Evolutionary conservation across 1,140 invertebrate species (phyloP), one percentile per base, ranked within the genome.

Genomic region (Cecropterus lyciades): DNA sequence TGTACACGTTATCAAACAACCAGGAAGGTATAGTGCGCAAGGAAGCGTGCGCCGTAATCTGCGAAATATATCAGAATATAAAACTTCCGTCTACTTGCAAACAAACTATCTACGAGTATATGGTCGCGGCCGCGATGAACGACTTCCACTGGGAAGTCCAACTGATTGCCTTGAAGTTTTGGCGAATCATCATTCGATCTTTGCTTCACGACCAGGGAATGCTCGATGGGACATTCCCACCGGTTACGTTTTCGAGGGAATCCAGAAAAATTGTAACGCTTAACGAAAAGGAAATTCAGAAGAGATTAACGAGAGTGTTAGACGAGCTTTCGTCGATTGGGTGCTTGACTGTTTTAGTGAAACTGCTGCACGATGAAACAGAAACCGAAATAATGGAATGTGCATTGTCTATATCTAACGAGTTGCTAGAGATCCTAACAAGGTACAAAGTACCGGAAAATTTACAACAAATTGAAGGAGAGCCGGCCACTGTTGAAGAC

Each of bases 141-240:
- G 96, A 97, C 85, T 93, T 97, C 45, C 95, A 97, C 74, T 96
- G 96, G 96, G 96, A 97, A 84, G 96, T 96, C 0, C 96, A 96
- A 82, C 74, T 95, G 0, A 94, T 93, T 52, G 95, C 95, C 0
- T 75, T 97, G 0, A 87, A 94, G 48, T 97, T 95, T 69, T 97
- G 96, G 96, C 92, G 93, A 40, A 84, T 94, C 17, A 94, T 96
- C 11, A 95, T 96, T 11, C 88, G 93, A 11, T 93, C 93, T 1
- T 92, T 95, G 67, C 80, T 96, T 1, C 93, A 89, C 0, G 93
- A 96, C 76, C 95, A 97, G 87, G 96, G 96, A 24, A 96, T 97
- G 95, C 93, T 97, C 0, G 96, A 97, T 76, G 95, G 95, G 0
- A 92, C 91, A 0, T 97, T 97, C 85, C 96, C 96, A 0, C 94